phyloP scores from a whole-genome alignment of 35 echinoderm and acorn worm species.

The Acanthaster planci region DNA sequence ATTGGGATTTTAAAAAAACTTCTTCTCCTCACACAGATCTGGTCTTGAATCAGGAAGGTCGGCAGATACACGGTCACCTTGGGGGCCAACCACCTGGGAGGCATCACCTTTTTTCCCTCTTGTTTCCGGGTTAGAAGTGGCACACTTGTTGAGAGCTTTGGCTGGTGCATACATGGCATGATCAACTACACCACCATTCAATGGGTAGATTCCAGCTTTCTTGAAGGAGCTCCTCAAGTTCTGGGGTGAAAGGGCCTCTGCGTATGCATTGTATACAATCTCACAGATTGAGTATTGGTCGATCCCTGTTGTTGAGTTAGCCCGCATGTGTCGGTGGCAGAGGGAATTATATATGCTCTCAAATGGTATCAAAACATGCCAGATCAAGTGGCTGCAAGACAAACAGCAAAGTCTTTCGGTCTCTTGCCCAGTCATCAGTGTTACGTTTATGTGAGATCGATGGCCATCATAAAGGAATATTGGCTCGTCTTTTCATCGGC shows the following conservation, averaged over 20 bases:
- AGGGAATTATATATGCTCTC: slow-evolving; percentile 3
- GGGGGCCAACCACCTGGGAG: too few relatives aligned
- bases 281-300: slow-evolving; percentile 10
- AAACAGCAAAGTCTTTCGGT: slow-evolving; percentile 32
- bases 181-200: too few relatives aligned
- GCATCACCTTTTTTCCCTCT: too few relatives aligned
- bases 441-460: background rate
- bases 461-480: slow-evolving; percentile 34
- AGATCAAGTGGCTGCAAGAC: slow-evolving; percentile 1
- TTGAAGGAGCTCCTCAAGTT: background rate
- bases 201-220: background rate
- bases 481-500: background rate
- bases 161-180: too few relatives aligned
- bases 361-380: background rate
- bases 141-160: too few relatives aligned
- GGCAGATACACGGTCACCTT: too few relatives aligned
- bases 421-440: slow-evolving; percentile 37
- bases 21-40: too few relatives aligned
- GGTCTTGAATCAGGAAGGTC: too few relatives aligned
- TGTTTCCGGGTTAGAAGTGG: too few relatives aligned
- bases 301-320: background rate
- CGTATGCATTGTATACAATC: background rate
- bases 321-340: slow-evolving; percentile 1
- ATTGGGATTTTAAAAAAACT: too few relatives aligned
- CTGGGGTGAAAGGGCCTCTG: background rate